Conservation (phyloP, 1,140 invertebrate genomes). For the Trachymyrmex septentrionalis region DNA sequence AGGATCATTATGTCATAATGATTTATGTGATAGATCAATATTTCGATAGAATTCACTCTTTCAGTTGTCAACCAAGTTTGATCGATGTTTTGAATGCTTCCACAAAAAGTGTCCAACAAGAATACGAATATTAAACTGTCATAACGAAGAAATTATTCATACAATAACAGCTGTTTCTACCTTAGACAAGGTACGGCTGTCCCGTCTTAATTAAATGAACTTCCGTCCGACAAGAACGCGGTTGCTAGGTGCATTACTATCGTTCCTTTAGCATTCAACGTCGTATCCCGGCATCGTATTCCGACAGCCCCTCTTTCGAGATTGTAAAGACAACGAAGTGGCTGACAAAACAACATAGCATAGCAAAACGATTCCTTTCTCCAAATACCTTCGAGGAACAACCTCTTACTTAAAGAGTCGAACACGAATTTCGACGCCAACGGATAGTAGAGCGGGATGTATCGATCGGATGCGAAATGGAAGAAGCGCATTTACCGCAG, state of each 20-base stretch:
- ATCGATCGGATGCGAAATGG: slow-evolving; percentile 39
- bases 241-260: slow-evolving; percentile 43
- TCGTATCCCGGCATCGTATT: slow-evolving; percentile 22
- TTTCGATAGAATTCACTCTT: neutral
- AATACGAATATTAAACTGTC: slow-evolving; percentile 44
- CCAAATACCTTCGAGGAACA: slow-evolving; percentile 39
- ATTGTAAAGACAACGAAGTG: slow-evolving; percentile 44
- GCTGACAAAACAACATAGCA: slow-evolving; percentile 41
- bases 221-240: slow-evolving; percentile 50
- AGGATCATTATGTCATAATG: slow-evolving; percentile 1
- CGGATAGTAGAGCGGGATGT: neutral
- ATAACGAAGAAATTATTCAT: slow-evolving; percentile 42
- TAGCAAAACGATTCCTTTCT: slow-evolving; percentile 41
- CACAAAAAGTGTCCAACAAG: neutral
- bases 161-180: slow-evolving; percentile 44
- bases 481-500: slow-evolving; percentile 40
- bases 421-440: slow-evolving; percentile 38
- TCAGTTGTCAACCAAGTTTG: neutral
- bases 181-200: slow-evolving; percentile 17
- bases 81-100: neutral
- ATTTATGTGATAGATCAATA: slow-evolving; percentile 13
- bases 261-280: slow-evolving; percentile 39
- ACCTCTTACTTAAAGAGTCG: slow-evolving; percentile 45
- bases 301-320: slow-evolving; percentile 35
- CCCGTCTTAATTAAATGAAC: slow-evolving; percentile 60